phyloP scores from a whole-genome alignment of 2,797 vertebrate species.

The Anguilla anguilla region DNA sequence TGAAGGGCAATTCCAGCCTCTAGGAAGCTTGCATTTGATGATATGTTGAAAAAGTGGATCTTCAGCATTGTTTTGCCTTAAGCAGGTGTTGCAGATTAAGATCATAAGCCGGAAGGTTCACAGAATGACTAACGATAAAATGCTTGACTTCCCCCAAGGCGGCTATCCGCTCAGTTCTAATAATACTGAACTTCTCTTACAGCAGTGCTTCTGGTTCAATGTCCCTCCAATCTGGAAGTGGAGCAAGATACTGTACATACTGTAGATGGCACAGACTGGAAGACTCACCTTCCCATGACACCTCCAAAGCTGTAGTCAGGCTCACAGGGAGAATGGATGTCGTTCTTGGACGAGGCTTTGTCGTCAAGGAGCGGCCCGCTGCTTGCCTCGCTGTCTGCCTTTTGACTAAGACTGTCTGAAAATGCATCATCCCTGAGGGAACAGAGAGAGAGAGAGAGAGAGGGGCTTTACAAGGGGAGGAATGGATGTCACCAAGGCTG shows the following conservation, averaged over 20 bases:
- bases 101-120: neutral
- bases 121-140: neutral
- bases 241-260: neutral
- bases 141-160: neutral
- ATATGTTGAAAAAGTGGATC: slow-evolving; percentile 8
- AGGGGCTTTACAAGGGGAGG: neutral
- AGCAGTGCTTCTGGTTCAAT: neutral
- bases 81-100: neutral
- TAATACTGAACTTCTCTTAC: neutral
- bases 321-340: slow-evolving; percentile 90
- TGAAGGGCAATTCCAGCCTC: slow-evolving; percentile 25
- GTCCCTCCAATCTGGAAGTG: neutral
- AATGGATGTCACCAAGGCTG: neutral
- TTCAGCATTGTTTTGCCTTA: slow-evolving; percentile 6
- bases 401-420: slow-evolving; percentile 96
- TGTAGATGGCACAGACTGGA: neutral
- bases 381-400: slow-evolving; percentile 96
- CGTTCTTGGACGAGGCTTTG: slow-evolving; percentile 92
- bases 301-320: slow-evolving; percentile 91
- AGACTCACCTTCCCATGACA: slow-evolving; percentile 85
- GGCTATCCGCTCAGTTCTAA: neutral
- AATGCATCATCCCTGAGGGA: slow-evolving; percentile 89
- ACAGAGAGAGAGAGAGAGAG: neutral
- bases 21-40: neutral
- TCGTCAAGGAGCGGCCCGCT: slow-evolving; percentile 93